These are phyloP conservation scores for Engystomops pustulosus DNA, from an alignment of 2,113 vertebrate genomes.

Conservation along the genomic window DNA sequence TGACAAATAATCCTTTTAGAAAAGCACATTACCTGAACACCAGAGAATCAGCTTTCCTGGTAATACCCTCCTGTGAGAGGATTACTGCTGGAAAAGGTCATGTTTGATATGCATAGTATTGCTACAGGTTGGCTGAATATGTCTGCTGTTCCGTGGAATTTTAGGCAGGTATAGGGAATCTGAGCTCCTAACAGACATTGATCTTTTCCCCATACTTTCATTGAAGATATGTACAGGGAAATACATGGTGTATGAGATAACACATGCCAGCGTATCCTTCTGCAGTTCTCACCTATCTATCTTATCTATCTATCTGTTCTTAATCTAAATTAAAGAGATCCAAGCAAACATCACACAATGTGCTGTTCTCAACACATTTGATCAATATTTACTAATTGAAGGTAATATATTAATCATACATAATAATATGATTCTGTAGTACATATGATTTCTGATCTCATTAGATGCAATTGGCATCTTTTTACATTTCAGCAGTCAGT, in stretches of 20 bases:
- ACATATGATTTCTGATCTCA: too few relatives aligned
- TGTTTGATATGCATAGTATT: slow-evolving; percentile 35
- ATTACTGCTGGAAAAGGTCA: slow-evolving; percentile 53
- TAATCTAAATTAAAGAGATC: not conserved
- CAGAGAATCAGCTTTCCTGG: slow-evolving; percentile 40
- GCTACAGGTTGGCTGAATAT: slow-evolving; percentile 20
- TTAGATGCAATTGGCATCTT: too few relatives aligned
- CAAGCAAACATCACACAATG: not conserved
- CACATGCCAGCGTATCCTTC: not conserved
- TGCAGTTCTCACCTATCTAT: not conserved
- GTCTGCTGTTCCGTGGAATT: slow-evolving; percentile 3
- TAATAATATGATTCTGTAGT: too few relatives aligned
- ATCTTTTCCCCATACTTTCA: not conserved
- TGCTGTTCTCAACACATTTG: too few relatives aligned
- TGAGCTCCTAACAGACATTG: not conserved
- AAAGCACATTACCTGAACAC: slow-evolving; percentile 51
- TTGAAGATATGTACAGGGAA: not conserved
- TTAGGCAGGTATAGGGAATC: not conserved
- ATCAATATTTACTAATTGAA: too few relatives aligned
- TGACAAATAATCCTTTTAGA: slow-evolving; percentile 55
- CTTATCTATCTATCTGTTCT: too few relatives aligned
- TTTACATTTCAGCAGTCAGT: too few relatives aligned
- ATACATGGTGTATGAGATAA: not conserved
- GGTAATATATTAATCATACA: too few relatives aligned
- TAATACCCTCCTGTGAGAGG: slow-evolving; percentile 46